phyloP scores from a whole-genome alignment of 2,888 invertebrate species.

The Adelognathus sp. region DNA sequence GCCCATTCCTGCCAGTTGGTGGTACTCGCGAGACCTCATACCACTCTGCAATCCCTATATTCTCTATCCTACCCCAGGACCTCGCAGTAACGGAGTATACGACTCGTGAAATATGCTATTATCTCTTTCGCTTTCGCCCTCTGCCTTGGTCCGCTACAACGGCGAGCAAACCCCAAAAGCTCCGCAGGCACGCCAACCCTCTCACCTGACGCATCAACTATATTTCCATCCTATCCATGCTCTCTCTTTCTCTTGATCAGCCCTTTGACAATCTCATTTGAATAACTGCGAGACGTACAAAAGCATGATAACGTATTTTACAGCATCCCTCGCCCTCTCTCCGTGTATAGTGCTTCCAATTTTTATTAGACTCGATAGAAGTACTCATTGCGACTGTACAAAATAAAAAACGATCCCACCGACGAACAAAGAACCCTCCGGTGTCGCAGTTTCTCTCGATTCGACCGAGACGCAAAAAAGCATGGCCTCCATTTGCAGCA shows the following conservation, averaged over 20 bases:
- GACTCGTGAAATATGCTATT: constrained; percentile 31
- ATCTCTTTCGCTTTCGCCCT: not conserved
- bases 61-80: not conserved
- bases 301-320: constrained; percentile 30
- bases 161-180: not conserved
- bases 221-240: not conserved
- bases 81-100: not conserved
- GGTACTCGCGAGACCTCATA: constrained; percentile 9
- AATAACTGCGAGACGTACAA: constrained; percentile 30
- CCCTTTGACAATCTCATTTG: constrained; percentile 36
- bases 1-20: constrained; percentile 2
- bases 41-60: constrained; percentile 7
- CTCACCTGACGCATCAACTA: constrained; percentile 30
- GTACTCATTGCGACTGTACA: no score
- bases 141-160: not conserved
- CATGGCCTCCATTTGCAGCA: not conserved
- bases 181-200: not conserved
- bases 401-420: no score
- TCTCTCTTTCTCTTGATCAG: not conserved
- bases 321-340: not conserved
- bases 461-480: constrained; percentile 3
- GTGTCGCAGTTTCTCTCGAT: not conserved
- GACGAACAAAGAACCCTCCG: no score
- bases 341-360: not conserved
- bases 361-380: constrained; percentile 2